Evolutionary conservation across 1,140 invertebrate genomes (phyloP).

Genomic region (Drosophila trapezifrons): DNA sequence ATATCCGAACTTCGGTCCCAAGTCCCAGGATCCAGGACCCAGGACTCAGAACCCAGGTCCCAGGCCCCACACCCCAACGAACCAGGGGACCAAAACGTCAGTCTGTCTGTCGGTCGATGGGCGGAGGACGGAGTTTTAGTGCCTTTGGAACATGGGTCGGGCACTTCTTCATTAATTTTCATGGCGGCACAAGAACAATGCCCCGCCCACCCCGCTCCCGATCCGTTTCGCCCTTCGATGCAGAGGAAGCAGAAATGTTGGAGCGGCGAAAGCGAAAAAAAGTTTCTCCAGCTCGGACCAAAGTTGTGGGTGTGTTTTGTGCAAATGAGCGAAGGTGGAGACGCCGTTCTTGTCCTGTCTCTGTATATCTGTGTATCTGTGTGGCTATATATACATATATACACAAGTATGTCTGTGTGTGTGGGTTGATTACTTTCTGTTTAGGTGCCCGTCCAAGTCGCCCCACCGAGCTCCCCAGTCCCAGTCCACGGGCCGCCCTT

Average conservation of each 20-base stretch:
- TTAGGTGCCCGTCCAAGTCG: conserved; percentile 65
- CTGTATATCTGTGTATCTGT: conserved; percentile 24
- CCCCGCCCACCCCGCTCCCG: conserved; percentile 17
- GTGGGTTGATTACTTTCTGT: conserved; percentile 81
- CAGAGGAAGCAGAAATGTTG: conserved; percentile 70
- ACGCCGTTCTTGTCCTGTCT: conserved; percentile 35
- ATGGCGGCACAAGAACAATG: conserved; percentile 81
- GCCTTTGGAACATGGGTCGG: conserved; percentile 75
- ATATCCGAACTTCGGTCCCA: neutral
- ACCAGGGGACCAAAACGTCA: conserved; percentile 30
- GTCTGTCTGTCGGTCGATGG: conserved; percentile 44
- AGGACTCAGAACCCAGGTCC: conserved; percentile 8
- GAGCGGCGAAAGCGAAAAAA: conserved; percentile 56
- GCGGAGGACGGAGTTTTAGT: conserved; percentile 62
- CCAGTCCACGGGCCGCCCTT: conserved; percentile 26
- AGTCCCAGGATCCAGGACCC: conserved; percentile 5
- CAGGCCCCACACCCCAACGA: conserved; percentile 15
- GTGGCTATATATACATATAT: neutral
- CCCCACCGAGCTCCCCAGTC: conserved; percentile 16
- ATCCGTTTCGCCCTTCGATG: conserved; percentile 25
- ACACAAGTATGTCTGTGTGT: conserved; percentile 53
- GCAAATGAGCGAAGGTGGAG: conserved; percentile 74
- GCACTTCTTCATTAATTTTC: conserved; percentile 83
- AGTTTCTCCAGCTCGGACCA: conserved; percentile 72
- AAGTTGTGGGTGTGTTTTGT: conserved; percentile 81